These are phyloP conservation scores for Ganaspis sp. DNA, from an alignment of 1,140 invertebrate genomes.

Conservation along the genomic window DNA sequence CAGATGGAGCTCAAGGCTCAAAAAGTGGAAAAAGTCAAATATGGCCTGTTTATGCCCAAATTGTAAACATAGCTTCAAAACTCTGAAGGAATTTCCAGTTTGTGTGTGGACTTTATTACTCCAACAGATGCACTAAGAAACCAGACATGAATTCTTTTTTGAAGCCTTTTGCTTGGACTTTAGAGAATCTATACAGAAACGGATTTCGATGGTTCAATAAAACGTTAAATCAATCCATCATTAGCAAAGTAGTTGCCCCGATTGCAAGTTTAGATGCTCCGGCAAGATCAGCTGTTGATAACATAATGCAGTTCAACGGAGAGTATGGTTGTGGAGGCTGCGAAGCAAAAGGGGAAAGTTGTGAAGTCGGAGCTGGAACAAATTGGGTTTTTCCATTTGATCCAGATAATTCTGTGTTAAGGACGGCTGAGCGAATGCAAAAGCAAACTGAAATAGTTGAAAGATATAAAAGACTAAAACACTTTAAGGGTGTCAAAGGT, in stretches of 20 bases:
- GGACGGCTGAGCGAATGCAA: constrained; percentile 16
- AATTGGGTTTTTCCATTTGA: neutral
- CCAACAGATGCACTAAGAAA: neutral
- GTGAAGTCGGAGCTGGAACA: neutral
- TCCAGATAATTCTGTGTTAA: neutral
- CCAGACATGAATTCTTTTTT: constrained; percentile 35
- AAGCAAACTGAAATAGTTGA: neutral
- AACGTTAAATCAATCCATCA: neutral
- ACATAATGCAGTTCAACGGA: constrained; percentile 34
- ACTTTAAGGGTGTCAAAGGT: constrained; percentile 12
- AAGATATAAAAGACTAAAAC: neutral
- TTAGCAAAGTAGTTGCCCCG: constrained; percentile 23
- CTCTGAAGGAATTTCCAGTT: constrained; percentile 38
- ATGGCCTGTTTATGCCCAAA: constrained; percentile 18
- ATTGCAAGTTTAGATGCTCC: constrained; percentile 31
- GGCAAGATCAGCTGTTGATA: neutral
- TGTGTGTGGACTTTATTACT: neutral
- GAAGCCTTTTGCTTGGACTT: constrained; percentile 18
- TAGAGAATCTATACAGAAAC: constrained; percentile 25
- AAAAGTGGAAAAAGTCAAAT: neutral
- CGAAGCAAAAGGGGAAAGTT: neutral
- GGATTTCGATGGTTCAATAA: neutral
- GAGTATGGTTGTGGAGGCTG: constrained; percentile 1
- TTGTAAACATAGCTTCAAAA: constrained; percentile 35
- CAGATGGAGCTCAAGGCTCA: neutral